A percentile compares a stretch with the other conserved stretches of the same genome.
These are phyloP conservation scores for Steromphala cineraria DNA, from an alignment of 2,888 invertebrate genomes.

Conservation along the genomic window DNA sequence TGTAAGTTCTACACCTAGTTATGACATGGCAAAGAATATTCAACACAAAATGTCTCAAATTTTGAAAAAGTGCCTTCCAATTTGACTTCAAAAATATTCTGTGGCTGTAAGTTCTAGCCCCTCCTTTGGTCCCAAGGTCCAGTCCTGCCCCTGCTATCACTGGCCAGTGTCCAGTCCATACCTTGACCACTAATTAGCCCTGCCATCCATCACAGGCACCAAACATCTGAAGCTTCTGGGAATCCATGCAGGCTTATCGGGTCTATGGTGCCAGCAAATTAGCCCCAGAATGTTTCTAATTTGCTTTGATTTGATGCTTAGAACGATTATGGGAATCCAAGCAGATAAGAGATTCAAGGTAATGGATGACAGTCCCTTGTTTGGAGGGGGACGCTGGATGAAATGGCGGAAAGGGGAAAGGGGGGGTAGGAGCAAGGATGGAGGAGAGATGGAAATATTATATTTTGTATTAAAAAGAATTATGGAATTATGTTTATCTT, in stretches of 20 bases:
- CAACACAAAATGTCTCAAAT: too few species aligned
- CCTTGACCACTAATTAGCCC: slow-evolving; percentile 1
- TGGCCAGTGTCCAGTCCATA: background rate
- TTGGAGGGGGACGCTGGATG: too few species aligned
- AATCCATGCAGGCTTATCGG: background rate
- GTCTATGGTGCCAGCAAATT: slow-evolving; percentile 8
- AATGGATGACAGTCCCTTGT: background rate
- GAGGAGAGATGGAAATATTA: too few species aligned
- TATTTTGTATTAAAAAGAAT: too few species aligned
- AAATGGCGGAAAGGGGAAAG: too few species aligned
- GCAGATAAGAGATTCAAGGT: background rate
- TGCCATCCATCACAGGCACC: background rate
- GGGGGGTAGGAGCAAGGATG: too few species aligned
- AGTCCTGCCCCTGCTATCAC: background rate
- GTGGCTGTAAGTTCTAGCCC: too few species aligned
- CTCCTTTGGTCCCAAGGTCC: background rate
- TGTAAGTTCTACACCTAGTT: too few species aligned
- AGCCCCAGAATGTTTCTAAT: slow-evolving; percentile 11
- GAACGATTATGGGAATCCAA: background rate
- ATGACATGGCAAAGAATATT: too few species aligned
- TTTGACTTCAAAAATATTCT: too few species aligned
- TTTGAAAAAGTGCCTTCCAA: too few species aligned
- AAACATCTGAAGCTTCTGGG: background rate
- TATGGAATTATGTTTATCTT: too few species aligned
- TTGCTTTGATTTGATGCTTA: slow-evolving; percentile 14